phyloP scores from a whole-genome alignment of 2,797 vertebrate species.

The Nyctibius grandis region DNA sequence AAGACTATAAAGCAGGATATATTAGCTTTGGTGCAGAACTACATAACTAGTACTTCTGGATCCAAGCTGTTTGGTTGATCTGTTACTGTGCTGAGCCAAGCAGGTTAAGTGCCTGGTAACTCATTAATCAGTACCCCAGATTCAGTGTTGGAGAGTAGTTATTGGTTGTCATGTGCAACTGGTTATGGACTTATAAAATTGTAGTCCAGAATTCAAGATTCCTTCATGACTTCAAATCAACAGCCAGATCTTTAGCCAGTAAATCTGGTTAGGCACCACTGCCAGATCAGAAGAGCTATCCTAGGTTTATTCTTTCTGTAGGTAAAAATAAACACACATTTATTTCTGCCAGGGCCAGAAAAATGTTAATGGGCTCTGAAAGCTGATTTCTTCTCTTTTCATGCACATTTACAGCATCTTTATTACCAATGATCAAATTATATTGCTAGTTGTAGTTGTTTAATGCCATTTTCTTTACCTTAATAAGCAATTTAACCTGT shows the following conservation, averaged over 20 bases:
- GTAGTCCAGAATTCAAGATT: background rate
- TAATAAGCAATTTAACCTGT: background rate
- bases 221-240: background rate
- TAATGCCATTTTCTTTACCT: background rate
- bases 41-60: background rate
- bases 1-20: background rate
- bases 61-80: background rate
- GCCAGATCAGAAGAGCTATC: background rate
- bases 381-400: background rate
- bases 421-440: background rate
- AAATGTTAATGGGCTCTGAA: background rate
- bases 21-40: background rate
- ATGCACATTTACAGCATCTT: background rate
- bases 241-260: background rate
- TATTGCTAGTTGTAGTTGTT: background rate
- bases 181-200: background rate
- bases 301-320: background rate
- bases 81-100: background rate
- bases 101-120: background rate
- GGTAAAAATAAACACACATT: background rate
- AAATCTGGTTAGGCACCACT: background rate
- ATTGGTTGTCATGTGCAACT: background rate
- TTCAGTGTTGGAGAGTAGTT: background rate
- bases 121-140: background rate
- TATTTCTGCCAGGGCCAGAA: background rate